Conservation (phyloP, 1,140 invertebrate species). For the Thrips palmi region DNA sequence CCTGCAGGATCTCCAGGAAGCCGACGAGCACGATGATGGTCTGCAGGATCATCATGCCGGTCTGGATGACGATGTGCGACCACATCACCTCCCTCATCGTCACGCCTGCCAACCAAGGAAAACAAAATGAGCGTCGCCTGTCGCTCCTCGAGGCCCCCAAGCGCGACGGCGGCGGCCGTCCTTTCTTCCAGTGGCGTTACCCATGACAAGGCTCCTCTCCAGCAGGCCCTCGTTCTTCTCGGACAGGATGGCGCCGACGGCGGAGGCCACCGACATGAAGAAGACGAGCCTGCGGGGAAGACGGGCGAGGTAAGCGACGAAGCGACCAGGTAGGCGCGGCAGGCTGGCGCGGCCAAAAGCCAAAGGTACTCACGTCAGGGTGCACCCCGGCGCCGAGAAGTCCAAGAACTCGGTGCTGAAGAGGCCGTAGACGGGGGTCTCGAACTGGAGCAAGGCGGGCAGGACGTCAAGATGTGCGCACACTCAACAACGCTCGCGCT, state of each 20-base stretch:
- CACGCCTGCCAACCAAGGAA: slow-evolving; percentile 35
- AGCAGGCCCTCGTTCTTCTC: slow-evolving; percentile 76
- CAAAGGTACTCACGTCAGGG: slow-evolving; percentile 61
- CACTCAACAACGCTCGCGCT: too few species aligned
- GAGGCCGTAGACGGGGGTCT: slow-evolving; percentile 62
- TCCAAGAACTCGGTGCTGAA: slow-evolving; percentile 67
- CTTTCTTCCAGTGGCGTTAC: too few species aligned
- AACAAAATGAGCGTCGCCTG: too few species aligned
- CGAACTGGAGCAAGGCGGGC: too few species aligned
- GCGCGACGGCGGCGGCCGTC: too few species aligned
- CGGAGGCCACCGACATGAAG: slow-evolving; percentile 85
- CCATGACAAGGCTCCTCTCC: slow-evolving; percentile 69
- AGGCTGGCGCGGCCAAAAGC: too few species aligned
- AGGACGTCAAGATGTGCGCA: too few species aligned
- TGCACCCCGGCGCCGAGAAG: slow-evolving; percentile 84
- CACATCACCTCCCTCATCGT: slow-evolving; percentile 64
- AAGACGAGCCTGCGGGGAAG: slow-evolving; percentile 35
- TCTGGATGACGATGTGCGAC: slow-evolving; percentile 68
- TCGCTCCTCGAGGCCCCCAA: too few species aligned
- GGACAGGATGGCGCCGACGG: slow-evolving; percentile 74
- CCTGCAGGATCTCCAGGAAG: slow-evolving; percentile 24
- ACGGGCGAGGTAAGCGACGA: slow-evolving; percentile 6
- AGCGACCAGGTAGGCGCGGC: not conserved
- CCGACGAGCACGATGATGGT: slow-evolving; percentile 42
- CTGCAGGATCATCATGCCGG: slow-evolving; percentile 69